Percentiles rank a stretch among this genome's conserved stretches.
These are phyloP conservation scores for Brachyopa scutellaris DNA, from an alignment of 2,888 invertebrate genomes.

Conservation along the genomic window DNA sequence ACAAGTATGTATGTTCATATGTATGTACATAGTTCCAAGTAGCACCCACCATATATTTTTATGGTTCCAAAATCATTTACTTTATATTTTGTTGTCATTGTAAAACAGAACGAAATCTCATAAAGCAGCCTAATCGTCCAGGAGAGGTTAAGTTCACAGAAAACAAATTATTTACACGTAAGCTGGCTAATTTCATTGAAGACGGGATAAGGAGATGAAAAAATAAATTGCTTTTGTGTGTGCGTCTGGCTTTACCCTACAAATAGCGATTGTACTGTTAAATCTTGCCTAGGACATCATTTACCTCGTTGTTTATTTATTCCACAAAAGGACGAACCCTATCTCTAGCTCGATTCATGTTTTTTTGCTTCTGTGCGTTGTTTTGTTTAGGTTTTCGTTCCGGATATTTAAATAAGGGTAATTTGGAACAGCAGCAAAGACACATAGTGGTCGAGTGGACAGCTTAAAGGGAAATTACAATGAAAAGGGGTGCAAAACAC, in stretches of 20 bases:
- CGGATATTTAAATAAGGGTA: conserved; percentile 67
- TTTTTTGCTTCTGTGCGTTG: conserved; percentile 12
- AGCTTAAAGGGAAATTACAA: conserved; percentile 51
- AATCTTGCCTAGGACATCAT: conserved; percentile 65
- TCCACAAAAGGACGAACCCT: conserved; percentile 37
- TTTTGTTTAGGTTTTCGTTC: conserved; percentile 43
- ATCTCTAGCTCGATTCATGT: conserved; percentile 1
- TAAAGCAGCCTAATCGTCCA: conserved; percentile 55
- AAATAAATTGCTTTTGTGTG: conserved; percentile 65
- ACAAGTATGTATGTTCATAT: no score
- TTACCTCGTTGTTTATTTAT: conserved; percentile 66
- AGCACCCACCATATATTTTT: background rate
- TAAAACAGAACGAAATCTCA: conserved; percentile 38
- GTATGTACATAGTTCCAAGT: no score
- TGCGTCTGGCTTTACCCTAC: conserved; percentile 37
- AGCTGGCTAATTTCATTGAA: conserved; percentile 60
- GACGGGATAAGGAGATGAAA: conserved; percentile 48
- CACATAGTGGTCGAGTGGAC: conserved; percentile 52
- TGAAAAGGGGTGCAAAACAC: conserved; percentile 54
- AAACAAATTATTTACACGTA: conserved; percentile 69
- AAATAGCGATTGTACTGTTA: conserved; percentile 54
- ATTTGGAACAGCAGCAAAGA: conserved; percentile 51
- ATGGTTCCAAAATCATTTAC: background rate
- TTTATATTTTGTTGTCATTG: background rate
- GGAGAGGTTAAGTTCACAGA: conserved; percentile 61